These are phyloP conservation scores for Conchocele bisecta DNA, from an alignment of 2,888 invertebrate genomes.

Conservation along the genomic window DNA sequence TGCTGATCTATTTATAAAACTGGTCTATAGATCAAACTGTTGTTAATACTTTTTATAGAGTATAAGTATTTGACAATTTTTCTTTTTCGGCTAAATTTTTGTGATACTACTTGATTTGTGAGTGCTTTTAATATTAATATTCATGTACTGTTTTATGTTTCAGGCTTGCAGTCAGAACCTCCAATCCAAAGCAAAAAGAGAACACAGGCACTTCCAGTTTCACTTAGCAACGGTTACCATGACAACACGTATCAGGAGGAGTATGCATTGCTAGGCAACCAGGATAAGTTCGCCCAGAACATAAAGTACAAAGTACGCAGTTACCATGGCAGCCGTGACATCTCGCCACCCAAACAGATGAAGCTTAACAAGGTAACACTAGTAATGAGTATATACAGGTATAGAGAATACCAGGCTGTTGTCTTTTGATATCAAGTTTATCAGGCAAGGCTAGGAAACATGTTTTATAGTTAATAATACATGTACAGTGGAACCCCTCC, in stretches of 20 bases:
- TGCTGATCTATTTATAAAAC: no score
- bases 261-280: conserved; percentile 78
- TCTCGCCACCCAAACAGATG: conserved; percentile 69
- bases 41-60: no score
- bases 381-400: no score
- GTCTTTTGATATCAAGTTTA: no score
- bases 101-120: no score
- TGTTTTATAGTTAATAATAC: no score
- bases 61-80: no score
- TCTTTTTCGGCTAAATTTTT: no score
- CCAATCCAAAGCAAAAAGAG: conserved; percentile 78
- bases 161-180: conserved; percentile 72
- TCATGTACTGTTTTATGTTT: not conserved
- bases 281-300: conserved; percentile 78
- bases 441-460: no score
- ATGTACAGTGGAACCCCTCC: no score
- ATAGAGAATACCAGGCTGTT: no score
- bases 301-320: conserved; percentile 70
- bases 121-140: not conserved
- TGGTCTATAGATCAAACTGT: no score
- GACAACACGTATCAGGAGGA: conserved; percentile 61
- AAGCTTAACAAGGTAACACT: conserved; percentile 53
- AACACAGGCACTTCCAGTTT: conserved; percentile 66
- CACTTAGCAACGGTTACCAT: conserved; percentile 67
- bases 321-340: conserved; percentile 40